Evolutionary conservation across 2,797 vertebrate genomes (phyloP).

Genomic region (Nyctalus aviator): DNA sequence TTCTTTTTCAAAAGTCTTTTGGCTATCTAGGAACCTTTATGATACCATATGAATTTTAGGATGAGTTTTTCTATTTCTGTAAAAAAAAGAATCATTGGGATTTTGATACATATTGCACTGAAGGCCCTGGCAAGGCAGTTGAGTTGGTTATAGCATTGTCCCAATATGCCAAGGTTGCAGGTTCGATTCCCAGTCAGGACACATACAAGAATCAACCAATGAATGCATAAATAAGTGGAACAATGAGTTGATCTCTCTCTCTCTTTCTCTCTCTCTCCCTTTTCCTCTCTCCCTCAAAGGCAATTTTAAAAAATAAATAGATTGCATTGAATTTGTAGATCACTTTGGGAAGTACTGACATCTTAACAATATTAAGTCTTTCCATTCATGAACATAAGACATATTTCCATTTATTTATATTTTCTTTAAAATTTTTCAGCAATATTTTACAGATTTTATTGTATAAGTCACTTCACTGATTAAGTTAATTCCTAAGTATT

Average conservation of each 20-base stretch:
- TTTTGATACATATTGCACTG: not conserved
- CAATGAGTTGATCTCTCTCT: not conserved
- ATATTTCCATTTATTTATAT: constrained; percentile 30
- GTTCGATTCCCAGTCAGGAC: not conserved
- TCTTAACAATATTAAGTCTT: constrained; percentile 10
- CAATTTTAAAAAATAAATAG: not conserved
- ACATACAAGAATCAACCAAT: not conserved
- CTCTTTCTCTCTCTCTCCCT: too few relatives aligned
- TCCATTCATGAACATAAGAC: not conserved
- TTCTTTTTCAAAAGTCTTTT: not conserved
- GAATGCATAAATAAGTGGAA: not conserved
- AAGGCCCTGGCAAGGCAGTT: not conserved
- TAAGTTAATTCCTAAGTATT: not conserved
- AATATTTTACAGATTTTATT: not conserved
- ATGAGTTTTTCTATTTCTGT: not conserved
- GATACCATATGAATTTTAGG: not conserved
- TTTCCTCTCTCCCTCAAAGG: not conserved
- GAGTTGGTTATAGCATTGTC: not conserved
- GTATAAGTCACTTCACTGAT: not conserved
- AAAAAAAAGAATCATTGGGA: not conserved
- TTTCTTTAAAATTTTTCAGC: not conserved
- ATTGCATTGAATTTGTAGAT: not conserved
- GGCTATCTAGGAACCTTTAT: not conserved
- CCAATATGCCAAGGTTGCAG: not conserved
- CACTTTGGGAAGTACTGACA: not conserved